Conservation (phyloP, 1,140 invertebrate species). For the Thereuonema tuberculata region DNA sequence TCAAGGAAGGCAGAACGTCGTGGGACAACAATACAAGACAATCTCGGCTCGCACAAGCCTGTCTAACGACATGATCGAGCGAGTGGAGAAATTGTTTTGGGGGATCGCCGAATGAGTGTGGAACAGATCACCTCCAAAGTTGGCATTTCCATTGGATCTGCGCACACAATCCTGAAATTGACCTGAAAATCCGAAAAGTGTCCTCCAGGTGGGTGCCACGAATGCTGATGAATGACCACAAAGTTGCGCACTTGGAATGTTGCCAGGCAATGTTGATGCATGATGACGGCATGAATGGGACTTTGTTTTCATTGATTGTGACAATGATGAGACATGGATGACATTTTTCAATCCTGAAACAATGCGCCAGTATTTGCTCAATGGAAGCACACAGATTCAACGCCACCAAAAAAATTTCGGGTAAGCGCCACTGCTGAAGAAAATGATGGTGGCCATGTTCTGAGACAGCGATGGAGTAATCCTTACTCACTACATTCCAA, state of each 20-base stretch:
- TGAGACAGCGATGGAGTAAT: constrained; percentile 4
- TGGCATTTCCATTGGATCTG: constrained; percentile 13
- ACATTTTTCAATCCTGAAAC: constrained; percentile 11
- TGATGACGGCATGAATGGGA: constrained; percentile 7
- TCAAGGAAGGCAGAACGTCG: constrained; percentile 7
- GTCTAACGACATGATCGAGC: constrained; percentile 14
- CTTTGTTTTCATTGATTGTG: constrained; percentile 8
- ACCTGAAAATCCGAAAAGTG: constrained; percentile 17
- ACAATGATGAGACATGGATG: constrained; percentile 8
- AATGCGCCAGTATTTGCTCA: constrained; percentile 5
- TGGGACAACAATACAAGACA: constrained; percentile 11
- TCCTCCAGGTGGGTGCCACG: constrained; percentile 15
- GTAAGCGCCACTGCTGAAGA: background rate
- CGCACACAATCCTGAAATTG: constrained; percentile 14
- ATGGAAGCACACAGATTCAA: constrained; percentile 6
- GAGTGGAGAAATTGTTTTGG: constrained; percentile 14
- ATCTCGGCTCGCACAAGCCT: constrained; percentile 10
- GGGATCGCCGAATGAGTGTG: constrained; percentile 11
- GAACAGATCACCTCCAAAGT: constrained; percentile 10
- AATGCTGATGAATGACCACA: constrained; percentile 13
- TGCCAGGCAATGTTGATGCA: constrained; percentile 6
- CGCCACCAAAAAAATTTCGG: constrained; percentile 8
- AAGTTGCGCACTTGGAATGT: constrained; percentile 6
- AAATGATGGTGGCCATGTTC: constrained; percentile 9
- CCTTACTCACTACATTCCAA: constrained; percentile 2